phyloP scores from a whole-genome alignment of 2,113 vertebrate genomes.

The Garra rufa region DNA sequence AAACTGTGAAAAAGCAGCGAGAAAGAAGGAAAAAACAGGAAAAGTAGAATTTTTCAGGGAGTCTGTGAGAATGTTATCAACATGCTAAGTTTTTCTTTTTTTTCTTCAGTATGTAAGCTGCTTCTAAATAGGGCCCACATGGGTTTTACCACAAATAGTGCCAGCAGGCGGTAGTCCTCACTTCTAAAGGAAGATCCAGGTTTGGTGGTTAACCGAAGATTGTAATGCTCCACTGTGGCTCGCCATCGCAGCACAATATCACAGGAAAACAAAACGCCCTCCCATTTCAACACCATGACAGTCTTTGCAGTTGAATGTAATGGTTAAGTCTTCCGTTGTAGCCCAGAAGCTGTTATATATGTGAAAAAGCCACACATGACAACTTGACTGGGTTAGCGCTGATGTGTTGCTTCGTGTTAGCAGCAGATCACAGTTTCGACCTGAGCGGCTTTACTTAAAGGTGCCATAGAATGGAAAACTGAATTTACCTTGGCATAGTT shows the following conservation, averaged over 20 bases:
- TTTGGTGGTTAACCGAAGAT: constrained; percentile 74
- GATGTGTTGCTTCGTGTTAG: neutral
- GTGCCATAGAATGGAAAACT: too few species aligned
- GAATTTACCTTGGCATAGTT: too few species aligned
- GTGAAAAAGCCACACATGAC: neutral
- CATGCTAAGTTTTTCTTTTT: neutral
- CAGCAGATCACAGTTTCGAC: constrained; percentile 7
- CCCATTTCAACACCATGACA: constrained; percentile 53
- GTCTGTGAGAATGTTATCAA: constrained; percentile 49
- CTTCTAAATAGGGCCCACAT: constrained; percentile 57
- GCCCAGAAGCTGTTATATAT: neutral
- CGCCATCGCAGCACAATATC: constrained; percentile 63
- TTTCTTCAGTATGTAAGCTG: constrained; percentile 49
- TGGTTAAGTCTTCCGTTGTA: constrained; percentile 48
- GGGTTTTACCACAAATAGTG: constrained; percentile 48
- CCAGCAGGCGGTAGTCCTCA: constrained; percentile 52
- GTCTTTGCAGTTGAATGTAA: constrained; percentile 46
- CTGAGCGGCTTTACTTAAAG: neutral
- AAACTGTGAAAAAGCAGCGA: neutral
- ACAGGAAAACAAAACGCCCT: constrained; percentile 57
- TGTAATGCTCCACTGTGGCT: constrained; percentile 59
- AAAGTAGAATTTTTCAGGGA: constrained; percentile 43
- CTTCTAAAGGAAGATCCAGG: constrained; percentile 65
- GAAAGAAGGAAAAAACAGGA: neutral
- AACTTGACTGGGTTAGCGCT: constrained; percentile 1